phyloP scores from a whole-genome alignment of 2,797 vertebrate genomes.

The Setipinna tenuifilis region DNA sequence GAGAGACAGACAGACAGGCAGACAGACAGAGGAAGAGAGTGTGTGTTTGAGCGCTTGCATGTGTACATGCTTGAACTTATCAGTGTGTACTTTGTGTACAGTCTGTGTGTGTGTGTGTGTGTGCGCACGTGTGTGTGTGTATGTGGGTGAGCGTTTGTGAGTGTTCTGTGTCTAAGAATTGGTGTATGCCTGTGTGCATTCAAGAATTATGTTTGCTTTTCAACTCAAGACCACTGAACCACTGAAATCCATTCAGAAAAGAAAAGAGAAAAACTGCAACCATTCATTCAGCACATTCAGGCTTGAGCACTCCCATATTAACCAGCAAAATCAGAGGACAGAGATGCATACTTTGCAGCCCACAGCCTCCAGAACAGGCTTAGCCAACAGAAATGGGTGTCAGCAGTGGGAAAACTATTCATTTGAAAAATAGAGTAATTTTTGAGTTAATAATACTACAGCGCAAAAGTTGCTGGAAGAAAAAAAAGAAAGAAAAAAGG shows the following conservation, averaged over 20 bases:
- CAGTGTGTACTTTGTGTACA: neutral
- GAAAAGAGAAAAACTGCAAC: neutral
- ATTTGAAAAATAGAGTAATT: neutral
- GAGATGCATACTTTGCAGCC: neutral
- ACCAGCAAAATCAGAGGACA: neutral
- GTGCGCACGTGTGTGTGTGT: neutral
- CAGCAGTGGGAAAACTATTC: neutral
- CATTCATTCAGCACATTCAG: neutral
- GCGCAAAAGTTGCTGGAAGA: neutral
- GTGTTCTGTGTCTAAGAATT: neutral
- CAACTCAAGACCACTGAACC: neutral
- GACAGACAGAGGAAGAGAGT: no score
- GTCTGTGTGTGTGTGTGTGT: neutral
- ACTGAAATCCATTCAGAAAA: neutral
- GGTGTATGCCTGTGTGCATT: neutral
- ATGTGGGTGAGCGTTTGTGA: neutral
- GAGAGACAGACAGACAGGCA: no score
- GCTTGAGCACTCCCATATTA: neutral
- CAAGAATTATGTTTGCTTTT: conserved; percentile 22
- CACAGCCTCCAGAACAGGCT: neutral
- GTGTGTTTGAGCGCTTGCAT: no score
- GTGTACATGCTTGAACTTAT: neutral
- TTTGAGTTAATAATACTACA: conserved; percentile 5
- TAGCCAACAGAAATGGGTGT: neutral
- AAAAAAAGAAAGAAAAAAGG: neutral